phyloP scores from a whole-genome alignment of 2,113 vertebrate genomes.

The Syngnathus scovelli region DNA sequence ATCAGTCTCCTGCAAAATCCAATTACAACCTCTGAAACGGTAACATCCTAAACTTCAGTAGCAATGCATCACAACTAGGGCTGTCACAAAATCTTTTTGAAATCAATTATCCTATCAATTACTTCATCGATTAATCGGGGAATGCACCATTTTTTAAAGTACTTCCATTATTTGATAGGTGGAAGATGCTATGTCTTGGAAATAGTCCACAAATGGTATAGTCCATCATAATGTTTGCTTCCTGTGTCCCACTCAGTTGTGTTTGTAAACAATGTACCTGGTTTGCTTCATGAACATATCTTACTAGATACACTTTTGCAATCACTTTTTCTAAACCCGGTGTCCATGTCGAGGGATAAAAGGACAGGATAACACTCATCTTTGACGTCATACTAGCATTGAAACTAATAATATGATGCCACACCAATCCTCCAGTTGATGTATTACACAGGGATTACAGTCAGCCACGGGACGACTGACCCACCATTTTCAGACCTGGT shows the following conservation, averaged over 20 bases:
- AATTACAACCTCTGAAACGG: background rate
- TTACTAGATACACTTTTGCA: background rate
- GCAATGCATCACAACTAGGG: background rate
- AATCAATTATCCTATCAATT: too few species aligned
- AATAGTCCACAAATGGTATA: background rate
- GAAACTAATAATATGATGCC: background rate
- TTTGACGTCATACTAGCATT: background rate
- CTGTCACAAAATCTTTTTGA: too few species aligned
- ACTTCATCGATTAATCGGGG: too few species aligned
- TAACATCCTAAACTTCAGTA: background rate
- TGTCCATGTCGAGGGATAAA: background rate
- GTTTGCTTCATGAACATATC: background rate
- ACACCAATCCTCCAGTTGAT: conserved; percentile 50
- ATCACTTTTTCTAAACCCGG: background rate
- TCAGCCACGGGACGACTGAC: conserved; percentile 31
- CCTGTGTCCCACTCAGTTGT: background rate
- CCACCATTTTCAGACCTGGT: conserved; percentile 39
- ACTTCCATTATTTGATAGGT: too few species aligned
- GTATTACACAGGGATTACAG: conserved; percentile 64
- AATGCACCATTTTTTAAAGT: too few species aligned
- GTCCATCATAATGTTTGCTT: background rate
- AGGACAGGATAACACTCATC: background rate
- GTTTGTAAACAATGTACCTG: background rate
- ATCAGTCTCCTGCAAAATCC: background rate
- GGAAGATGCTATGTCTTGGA: background rate